Base-by-base conservation (phyloP, 2,113 vertebrate species). In the Crotalus horridus region DNA sequence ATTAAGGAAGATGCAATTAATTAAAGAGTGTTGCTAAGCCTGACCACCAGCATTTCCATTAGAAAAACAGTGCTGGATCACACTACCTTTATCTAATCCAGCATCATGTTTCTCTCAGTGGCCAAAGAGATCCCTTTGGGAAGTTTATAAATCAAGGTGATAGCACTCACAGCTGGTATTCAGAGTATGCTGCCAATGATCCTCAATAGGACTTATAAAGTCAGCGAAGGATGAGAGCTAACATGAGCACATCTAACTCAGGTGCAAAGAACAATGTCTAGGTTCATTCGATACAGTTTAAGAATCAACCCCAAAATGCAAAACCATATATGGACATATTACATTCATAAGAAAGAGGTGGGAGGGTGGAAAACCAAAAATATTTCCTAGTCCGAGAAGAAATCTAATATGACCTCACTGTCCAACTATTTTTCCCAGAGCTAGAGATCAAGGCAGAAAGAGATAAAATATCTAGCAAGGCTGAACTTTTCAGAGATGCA, bases 371-470 rank as follows among this genome's bases (percentile, higher is more conserved):
- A 81, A 8, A 81, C 33, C 15, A 39, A 89, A 92, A 89, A 89
- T 39, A 59, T 24, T 89, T 48, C 17, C 69, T 51, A 48, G 43
- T 33, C 24, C 24, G 39, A 89, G 69, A 74, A 89, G 87, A 89
- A 89, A 89, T 89, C 69, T 58, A 85, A 39, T 26, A 89, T 89
- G 92, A 93, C 69, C 88, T 93, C 92, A 89, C 21, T 39, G 9
- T 85, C 20, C 91, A 96, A 96, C 91, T 96, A 94, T 97, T 97
- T 97, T 95, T 96, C 96, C 96, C 96, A 96, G 94, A 96, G 94
- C 94, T 90, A 95, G 95, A 93, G 90, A 96, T 96, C 95, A 93
- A 89, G 93, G 96, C 96, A 93, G 94, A 95, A 95, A 96, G 88
- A 96, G 91, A 96, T 94, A 97, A 96, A 97, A 74, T 94, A 97